Evolutionary conservation across 2,888 invertebrate species (phyloP), one percentile per base, ranked within the genome.

Genomic region (Schizaphis graminum): DNA sequence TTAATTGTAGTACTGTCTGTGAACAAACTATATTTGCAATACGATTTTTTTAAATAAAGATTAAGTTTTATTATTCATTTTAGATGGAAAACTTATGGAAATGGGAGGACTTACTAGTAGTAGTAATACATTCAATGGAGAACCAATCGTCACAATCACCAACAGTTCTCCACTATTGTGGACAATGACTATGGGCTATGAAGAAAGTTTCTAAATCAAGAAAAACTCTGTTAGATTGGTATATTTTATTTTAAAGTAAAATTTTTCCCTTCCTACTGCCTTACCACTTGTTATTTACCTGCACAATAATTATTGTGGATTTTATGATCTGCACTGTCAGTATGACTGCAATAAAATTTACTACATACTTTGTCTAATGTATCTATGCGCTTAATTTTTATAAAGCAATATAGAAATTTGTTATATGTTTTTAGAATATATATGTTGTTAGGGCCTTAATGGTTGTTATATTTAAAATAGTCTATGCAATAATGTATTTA

Each of bases 71-170:
- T 5, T 28, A 10, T 95, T 95, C 94, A 95, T 96, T 97, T 87
- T 95, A 98, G 98, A 97, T 95, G 96, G 97, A 95, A 95, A 96
- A 61, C 95, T 96, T 28, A 95, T 98, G 95, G 97, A 97, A 95
- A 98, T 98, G 96, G 98, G 98, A 7, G 97, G 96, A 35, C 95
- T 98, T 95, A 97, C 98, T n/a, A 98, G 98, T 95, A 97, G 98
- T 35, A 98, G 98, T 0, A 99, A 99, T 95, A 97, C 97, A 0
- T 98, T 97, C 95, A 96, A 96, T 95, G 97, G 96, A 26, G 95
- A 96, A n/a, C 86, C 94, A 16, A n/a, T 94, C 26, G 90, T 94
- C n/a, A 94, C 86, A 13, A 88, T 91, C 26, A 28, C 86, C 87
- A 88, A 93, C 61, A 86, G 61, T 84, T 91, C 94, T 28, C 96